These are phyloP conservation scores for Pocillopora damicornis DNA, from an alignment of 64 coral and sea anemone species.

Conservation along the genomic window DNA sequence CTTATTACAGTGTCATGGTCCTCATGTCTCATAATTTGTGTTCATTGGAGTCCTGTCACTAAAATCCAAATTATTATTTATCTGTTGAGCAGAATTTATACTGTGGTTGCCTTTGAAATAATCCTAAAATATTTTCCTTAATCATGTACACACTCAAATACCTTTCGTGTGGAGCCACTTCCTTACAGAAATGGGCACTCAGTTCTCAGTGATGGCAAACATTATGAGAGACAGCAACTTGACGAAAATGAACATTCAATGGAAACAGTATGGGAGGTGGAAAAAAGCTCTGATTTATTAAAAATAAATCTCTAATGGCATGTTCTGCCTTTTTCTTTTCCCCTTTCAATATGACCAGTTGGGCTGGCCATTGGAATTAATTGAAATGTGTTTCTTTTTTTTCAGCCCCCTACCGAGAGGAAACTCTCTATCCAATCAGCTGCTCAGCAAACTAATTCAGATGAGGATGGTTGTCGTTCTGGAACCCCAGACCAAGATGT, in stretches of 20 bases:
- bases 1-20: too few relatives aligned
- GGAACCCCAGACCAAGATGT: not conserved
- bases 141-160: slow-evolving; percentile 12
- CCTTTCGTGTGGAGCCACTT: slow-evolving; percentile 11
- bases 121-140: not conserved
- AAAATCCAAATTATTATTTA: too few relatives aligned
- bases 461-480: slow-evolving; percentile 23
- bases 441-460: slow-evolving; percentile 27
- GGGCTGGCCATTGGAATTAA: not conserved
- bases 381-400: not conserved
- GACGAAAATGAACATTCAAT: not conserved
- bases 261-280: slow-evolving; percentile 3
- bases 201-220: not conserved
- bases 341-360: too few relatives aligned
- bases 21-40: too few relatives aligned
- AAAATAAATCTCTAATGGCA: not conserved
- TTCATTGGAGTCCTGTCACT: too few relatives aligned
- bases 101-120: too few relatives aligned
- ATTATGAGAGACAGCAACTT: not conserved
- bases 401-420: not conserved
- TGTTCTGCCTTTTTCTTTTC: not conserved
- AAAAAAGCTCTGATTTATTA: slow-evolving; percentile 8
- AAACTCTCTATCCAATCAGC: slow-evolving; percentile 30
- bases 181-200: not conserved
- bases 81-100: too few relatives aligned